Evolutionary conservation across 1,140 invertebrate genomes (phyloP).

Genomic region (Apis cerana): DNA sequence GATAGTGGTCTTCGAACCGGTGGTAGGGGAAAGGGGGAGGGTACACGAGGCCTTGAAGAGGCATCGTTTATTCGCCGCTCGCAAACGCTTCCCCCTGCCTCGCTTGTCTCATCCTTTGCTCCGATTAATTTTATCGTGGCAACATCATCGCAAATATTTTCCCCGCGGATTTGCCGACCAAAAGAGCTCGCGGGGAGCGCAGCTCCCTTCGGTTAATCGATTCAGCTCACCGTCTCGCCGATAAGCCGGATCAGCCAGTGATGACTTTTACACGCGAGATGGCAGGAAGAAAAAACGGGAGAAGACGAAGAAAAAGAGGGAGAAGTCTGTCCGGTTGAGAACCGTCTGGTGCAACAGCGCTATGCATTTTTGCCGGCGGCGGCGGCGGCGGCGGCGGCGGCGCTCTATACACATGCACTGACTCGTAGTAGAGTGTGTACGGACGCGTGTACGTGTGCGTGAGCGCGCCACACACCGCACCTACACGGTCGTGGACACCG

Average conservation of each 20-base stretch:
- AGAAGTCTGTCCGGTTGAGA: constrained; percentile 74
- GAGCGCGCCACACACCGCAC: background rate
- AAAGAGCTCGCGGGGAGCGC: background rate
- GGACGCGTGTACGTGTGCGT: background rate
- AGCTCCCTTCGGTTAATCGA: constrained; percentile 41
- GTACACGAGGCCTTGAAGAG: constrained; percentile 53
- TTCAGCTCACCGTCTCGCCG: constrained; percentile 49
- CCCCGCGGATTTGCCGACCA: constrained; percentile 24
- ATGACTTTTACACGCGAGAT: constrained; percentile 39
- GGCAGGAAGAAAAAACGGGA: constrained; percentile 6
- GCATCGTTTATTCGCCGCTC: constrained; percentile 49
- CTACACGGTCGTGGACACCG: constrained; percentile 10
- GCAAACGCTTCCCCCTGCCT: background rate
- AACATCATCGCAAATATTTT: constrained; percentile 53
- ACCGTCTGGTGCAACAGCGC: constrained; percentile 70
- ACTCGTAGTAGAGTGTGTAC: background rate
- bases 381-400: constrained; percentile 62
- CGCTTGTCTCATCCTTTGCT: constrained; percentile 25
- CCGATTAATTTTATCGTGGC: constrained; percentile 62
- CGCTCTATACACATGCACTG: background rate
- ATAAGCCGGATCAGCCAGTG: constrained; percentile 48
- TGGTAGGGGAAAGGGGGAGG: background rate
- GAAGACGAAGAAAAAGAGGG: constrained; percentile 42
- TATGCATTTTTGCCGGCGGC: constrained; percentile 77
- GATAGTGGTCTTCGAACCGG: constrained; percentile 44